Evolutionary conservation across 2,113 vertebrate genomes (phyloP).

Genomic region (Apeltes quadracus): DNA sequence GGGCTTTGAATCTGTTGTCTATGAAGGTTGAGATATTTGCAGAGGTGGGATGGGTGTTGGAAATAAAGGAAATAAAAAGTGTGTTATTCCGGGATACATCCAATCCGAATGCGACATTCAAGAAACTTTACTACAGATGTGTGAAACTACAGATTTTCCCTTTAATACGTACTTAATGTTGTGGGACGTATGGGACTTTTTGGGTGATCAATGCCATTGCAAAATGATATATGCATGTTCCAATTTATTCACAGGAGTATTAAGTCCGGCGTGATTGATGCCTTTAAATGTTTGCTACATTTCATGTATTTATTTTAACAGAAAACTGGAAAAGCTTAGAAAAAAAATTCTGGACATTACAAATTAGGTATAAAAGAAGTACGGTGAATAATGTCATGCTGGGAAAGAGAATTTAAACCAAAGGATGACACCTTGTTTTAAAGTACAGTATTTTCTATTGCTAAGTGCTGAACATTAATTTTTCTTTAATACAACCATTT

Average conservation of each 20-base stretch:
- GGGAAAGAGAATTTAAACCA: not conserved
- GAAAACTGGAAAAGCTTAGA: not conserved
- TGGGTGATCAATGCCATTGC: not conserved
- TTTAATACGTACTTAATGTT: too few relatives aligned
- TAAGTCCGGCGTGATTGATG: not conserved
- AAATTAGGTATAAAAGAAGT: not conserved
- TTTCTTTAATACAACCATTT: constrained; percentile 3
- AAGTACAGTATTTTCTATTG: constrained; percentile 6
- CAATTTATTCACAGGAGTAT: not conserved
- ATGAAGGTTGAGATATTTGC: constrained; percentile 42
- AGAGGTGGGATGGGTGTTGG: constrained; percentile 36
- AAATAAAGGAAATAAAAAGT: constrained; percentile 27
- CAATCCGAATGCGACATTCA: not conserved
- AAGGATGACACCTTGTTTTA: constrained; percentile 14
- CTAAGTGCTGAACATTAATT: constrained; percentile 22
- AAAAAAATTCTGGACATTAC: not conserved
- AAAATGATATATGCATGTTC: not conserved
- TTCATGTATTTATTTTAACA: too few relatives aligned
- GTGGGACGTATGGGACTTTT: too few relatives aligned
- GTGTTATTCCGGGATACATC: constrained; percentile 1
- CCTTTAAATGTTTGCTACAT: not conserved
- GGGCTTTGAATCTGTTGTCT: constrained; percentile 54
- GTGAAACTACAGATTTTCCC: not conserved
- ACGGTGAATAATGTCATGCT: not conserved
- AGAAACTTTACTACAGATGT: not conserved